Base-by-base conservation (phyloP, 2,113 vertebrate genomes). In the Leptobrachium ailaonicum region DNA sequence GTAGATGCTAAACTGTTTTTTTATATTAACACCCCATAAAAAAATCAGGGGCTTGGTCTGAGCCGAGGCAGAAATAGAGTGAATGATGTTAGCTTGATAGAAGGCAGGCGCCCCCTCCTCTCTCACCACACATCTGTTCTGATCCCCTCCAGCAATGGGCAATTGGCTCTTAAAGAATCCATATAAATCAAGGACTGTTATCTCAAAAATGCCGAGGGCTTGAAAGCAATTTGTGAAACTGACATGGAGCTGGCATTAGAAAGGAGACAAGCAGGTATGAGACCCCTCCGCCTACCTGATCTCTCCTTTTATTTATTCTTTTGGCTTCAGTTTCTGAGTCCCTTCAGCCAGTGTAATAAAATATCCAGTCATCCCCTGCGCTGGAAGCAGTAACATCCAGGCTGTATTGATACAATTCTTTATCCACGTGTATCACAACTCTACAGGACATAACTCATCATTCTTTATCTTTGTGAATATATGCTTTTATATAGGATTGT, bases 11-110 rank as follows among this genome's bases (percentile, higher is more conserved):
- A 75, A 69, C 79, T 75, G 79, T 75, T 81, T 81, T 81, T 75
- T 81, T 75, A 81, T 81, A 80, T 80, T 80, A 80, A 54, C 79
- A 81, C 79, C 79, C 72, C 71, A 81, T 81, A 81, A 81, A 76
- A 74, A 81, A 42, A 72, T 45, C 32, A 40, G 64, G 79, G 79
- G 42, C 42, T 81, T 60, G 72, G 71, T 69, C 66, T 81, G 66
- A 66, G 42, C 42, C 40, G 20, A 32, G 44, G 71, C 79, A 69
- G 72, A 64, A 47, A 12, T 68, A 75, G 41, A 54, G 64, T 68
- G 64, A 75, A 69, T 47, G 71, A 75, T 62, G 64, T 69, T 81
- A 62, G 50, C 72, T 62, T 81, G 79, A 81, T 81, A 63, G 53
- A 81, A 81, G 64, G 50, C 79, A 81, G 79, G 66, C 53, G 9